Percentiles rank a stretch among this genome's conserved stretches.
These are phyloP conservation scores for Megastigmus dorsalis DNA, from an alignment of 2,888 invertebrate genomes.

Conservation along the genomic window DNA sequence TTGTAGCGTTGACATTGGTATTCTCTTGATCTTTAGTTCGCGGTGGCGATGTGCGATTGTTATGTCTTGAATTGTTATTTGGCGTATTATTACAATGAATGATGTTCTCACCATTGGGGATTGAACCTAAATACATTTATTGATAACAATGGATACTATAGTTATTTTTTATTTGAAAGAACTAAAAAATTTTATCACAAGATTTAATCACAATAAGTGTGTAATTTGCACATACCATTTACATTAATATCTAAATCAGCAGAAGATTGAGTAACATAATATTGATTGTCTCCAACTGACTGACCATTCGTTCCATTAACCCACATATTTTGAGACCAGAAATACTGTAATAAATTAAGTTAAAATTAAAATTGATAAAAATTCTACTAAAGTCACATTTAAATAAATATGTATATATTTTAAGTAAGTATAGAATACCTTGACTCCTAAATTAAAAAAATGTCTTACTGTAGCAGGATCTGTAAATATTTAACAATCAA, in stretches of 20 bases:
- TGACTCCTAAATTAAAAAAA: slow-evolving; percentile 82
- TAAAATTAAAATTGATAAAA: slow-evolving; percentile 11
- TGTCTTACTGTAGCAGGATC: slow-evolving; percentile 80
- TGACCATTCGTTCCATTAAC: slow-evolving; percentile 38
- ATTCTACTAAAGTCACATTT: background rate
- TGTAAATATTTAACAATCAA: slow-evolving; percentile 65
- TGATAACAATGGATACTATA: too few relatives aligned
- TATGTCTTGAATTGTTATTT: slow-evolving; percentile 46
- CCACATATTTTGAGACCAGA: slow-evolving; percentile 51
- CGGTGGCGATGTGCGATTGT: slow-evolving; percentile 36
- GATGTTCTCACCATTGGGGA: slow-evolving; percentile 21
- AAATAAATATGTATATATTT: slow-evolving; percentile 5
- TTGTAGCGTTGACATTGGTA: slow-evolving; percentile 19
- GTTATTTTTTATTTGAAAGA: too few relatives aligned
- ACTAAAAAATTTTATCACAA: too few relatives aligned
- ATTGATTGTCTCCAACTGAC: slow-evolving; percentile 40
- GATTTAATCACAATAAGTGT: too few relatives aligned
- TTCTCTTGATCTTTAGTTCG: slow-evolving; percentile 41
- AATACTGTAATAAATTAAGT: slow-evolving; percentile 36
- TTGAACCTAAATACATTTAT: too few relatives aligned
- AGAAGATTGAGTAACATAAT: slow-evolving; percentile 36
- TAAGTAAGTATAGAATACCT: slow-evolving; percentile 66
- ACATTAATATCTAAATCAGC: slow-evolving; percentile 24
- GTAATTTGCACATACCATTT: slow-evolving; percentile 30
- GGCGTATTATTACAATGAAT: slow-evolving; percentile 11